phyloP scores from a whole-genome alignment of 2,888 invertebrate species.

The Pardosa pseudoannulata region DNA sequence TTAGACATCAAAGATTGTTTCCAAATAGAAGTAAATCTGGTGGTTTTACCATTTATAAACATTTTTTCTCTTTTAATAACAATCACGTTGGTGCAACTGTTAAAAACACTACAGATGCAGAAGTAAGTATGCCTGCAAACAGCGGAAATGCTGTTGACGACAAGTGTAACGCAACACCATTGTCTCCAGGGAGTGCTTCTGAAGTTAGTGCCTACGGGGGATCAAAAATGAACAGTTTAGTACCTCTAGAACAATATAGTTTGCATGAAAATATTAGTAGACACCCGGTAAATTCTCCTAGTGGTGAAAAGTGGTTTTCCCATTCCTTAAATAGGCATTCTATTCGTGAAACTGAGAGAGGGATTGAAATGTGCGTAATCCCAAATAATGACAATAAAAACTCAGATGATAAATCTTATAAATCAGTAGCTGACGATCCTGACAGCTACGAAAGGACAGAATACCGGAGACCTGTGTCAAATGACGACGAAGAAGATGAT shows the following conservation, averaged over 20 bases:
- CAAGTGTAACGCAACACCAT: conserved; percentile 43
- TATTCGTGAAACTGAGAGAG: conserved; percentile 59
- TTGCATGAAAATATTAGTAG: conserved; percentile 54
- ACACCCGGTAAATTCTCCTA: conserved; percentile 37
- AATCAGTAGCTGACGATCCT: conserved; percentile 31
- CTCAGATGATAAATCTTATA: conserved; percentile 35
- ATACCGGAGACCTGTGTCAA: conserved; percentile 38
- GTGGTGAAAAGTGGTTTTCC: conserved; percentile 58
- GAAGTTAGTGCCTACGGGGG: conserved; percentile 62
- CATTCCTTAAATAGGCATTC: conserved; percentile 58
- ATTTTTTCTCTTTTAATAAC: conserved; percentile 66
- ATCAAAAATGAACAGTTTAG: conserved; percentile 58
- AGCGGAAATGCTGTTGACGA: conserved; percentile 39
- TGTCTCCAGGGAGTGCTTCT: conserved; percentile 66
- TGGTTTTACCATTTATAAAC: conserved; percentile 60
- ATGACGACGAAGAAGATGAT: conserved; percentile 64
- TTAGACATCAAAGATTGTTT: conserved; percentile 65
- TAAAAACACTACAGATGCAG: conserved; percentile 51
- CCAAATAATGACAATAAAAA: conserved; percentile 38
- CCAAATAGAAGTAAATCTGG: conserved; percentile 54
- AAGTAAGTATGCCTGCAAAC: conserved; percentile 32
- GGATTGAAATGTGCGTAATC: conserved; percentile 65
- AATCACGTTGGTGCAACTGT: conserved; percentile 48
- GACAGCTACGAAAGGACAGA: conserved; percentile 46
- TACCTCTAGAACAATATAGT: conserved; percentile 64